Conservation (phyloP, 2,888 invertebrate species). For the Polylopha cassiicola region DNA sequence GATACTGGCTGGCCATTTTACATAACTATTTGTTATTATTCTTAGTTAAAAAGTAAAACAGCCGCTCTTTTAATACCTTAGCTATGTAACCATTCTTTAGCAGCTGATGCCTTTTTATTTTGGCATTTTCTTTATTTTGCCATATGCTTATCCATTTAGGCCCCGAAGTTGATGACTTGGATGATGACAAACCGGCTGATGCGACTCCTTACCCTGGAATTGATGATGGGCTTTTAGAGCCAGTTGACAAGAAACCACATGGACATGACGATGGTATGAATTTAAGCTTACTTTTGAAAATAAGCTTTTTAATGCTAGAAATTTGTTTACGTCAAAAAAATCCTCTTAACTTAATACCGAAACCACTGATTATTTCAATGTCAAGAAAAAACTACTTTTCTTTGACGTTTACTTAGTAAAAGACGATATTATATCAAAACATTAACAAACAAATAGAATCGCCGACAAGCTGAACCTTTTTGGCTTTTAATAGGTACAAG, state of each 20-base stretch:
- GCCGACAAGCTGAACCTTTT: too few relatives aligned
- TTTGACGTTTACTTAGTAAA: too few relatives aligned
- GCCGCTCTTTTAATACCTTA: too few relatives aligned
- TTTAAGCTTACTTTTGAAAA: background rate
- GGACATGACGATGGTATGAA: conserved; percentile 26
- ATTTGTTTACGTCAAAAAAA: background rate
- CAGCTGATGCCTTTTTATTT: too few relatives aligned
- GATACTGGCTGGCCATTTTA: too few relatives aligned
- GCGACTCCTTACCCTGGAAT: conserved; percentile 74
- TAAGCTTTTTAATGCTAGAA: background rate
- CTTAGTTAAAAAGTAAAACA: too few relatives aligned
- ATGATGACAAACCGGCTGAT: conserved; percentile 49
- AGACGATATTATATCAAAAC: background rate
- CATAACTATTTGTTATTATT: too few relatives aligned
- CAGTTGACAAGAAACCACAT: conserved; percentile 39
- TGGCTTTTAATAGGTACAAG: too few relatives aligned
- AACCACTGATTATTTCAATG: conserved; percentile 22
- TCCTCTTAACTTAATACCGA: background rate
- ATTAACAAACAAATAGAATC: background rate
- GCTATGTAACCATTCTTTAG: too few relatives aligned
- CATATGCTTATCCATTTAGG: too few relatives aligned
- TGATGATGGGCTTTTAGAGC: conserved; percentile 80
- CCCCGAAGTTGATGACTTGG: conserved; percentile 77
- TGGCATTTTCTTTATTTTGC: too few relatives aligned
- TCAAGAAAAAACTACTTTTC: too few relatives aligned